Evolutionary conservation across 1,140 invertebrate species (phyloP).

Genomic region (Rhynchophorus ferrugineus): DNA sequence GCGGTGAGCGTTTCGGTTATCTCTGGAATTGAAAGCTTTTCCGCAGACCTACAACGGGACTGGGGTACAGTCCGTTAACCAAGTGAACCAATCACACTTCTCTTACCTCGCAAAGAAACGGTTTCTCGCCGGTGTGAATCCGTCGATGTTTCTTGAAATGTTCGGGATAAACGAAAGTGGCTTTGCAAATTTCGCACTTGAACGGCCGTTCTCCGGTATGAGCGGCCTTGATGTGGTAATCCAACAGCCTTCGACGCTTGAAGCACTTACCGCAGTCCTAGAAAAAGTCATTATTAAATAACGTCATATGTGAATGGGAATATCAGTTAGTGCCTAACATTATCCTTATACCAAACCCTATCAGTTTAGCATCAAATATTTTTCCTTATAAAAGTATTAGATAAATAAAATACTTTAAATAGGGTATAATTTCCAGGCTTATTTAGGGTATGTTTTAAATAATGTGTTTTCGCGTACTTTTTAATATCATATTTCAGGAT

Average conservation of each 20-base stretch:
- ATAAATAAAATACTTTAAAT: too few relatives aligned
- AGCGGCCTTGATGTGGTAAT: slow-evolving; percentile 73
- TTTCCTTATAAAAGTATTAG: too few relatives aligned
- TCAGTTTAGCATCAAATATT: too few relatives aligned
- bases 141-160: slow-evolving; percentile 75
- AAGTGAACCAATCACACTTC: too few relatives aligned
- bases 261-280: slow-evolving; percentile 52
- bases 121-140: slow-evolving; percentile 71
- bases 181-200: slow-evolving; percentile 62
- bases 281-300: neutral
- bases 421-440: too few relatives aligned
- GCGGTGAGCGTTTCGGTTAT: slow-evolving; percentile 77
- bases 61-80: too few relatives aligned
- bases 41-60: slow-evolving; percentile 52
- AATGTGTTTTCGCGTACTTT: too few relatives aligned
- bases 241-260: slow-evolving; percentile 61
- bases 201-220: slow-evolving; percentile 75
- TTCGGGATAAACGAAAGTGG: slow-evolving; percentile 76
- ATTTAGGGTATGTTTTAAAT: too few relatives aligned
- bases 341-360: too few relatives aligned
- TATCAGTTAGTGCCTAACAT: too few relatives aligned
- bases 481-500: too few relatives aligned
- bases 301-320: neutral
- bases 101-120: slow-evolving; percentile 62
- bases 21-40: slow-evolving; percentile 75